Percentiles rank a stretch among this genome's conserved stretches.
Conservation (phyloP, 2,888 invertebrate species). For the Pseudeuparius sepicola region DNA sequence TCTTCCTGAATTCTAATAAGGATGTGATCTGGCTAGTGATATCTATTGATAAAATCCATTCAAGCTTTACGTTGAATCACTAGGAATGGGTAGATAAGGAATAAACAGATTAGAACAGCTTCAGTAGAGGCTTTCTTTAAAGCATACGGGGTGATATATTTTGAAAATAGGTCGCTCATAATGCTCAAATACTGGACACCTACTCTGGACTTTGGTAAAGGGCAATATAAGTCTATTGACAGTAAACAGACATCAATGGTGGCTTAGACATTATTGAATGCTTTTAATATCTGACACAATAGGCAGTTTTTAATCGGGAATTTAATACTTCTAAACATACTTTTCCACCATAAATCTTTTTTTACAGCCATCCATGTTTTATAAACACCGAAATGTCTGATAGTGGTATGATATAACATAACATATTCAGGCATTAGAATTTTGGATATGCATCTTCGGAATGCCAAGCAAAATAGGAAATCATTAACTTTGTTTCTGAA, state of each 20-base stretch:
- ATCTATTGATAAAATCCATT: no score
- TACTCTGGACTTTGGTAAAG: not conserved
- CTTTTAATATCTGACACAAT: conserved; percentile 11
- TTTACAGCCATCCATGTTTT: conserved; percentile 9
- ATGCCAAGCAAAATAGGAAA: no score
- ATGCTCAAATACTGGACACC: not conserved
- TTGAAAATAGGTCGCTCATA: conserved; percentile 4
- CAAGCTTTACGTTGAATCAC: no score
- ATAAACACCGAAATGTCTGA: conserved; percentile 11
- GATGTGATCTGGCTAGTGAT: no score
- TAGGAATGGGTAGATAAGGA: no score
- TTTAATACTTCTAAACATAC: conserved; percentile 5
- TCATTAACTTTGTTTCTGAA: no score
- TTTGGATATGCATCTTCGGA: no score
- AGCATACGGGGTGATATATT: conserved; percentile 2
- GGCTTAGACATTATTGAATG: conserved; percentile 7
- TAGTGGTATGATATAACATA: no score
- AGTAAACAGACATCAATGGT: conserved; percentile 1
- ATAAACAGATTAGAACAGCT: conserved; percentile 1
- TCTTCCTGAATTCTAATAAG: no score
- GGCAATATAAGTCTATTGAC: not conserved
- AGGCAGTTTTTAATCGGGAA: conserved; percentile 6
- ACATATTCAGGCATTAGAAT: no score
- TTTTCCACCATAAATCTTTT: conserved; percentile 10
- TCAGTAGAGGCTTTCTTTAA: conserved; percentile 2